phyloP scores from a whole-genome alignment of 2,797 vertebrate species.

The Sebastes goodei region DNA sequence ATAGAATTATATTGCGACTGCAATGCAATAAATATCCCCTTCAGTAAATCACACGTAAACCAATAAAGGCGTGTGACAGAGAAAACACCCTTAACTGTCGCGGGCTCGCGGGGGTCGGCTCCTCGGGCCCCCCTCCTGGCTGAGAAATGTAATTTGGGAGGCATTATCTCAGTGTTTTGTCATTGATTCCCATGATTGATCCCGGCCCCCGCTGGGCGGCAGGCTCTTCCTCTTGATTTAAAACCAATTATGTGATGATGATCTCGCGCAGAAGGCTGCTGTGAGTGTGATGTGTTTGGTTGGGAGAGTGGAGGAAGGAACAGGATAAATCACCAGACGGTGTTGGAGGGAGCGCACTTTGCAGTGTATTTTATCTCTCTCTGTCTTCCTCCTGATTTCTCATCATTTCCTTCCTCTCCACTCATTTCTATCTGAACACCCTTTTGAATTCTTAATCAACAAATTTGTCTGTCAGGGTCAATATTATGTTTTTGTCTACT shows the following conservation, averaged over 20 bases:
- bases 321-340: constrained; percentile 53
- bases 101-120: background rate
- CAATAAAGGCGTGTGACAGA: constrained; percentile 59
- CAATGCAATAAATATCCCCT: constrained; percentile 47
- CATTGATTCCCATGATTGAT: constrained; percentile 73
- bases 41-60: constrained; percentile 68
- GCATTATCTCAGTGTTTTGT: constrained; percentile 65
- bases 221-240: constrained; percentile 74
- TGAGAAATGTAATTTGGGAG: constrained; percentile 54
- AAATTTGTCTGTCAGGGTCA: constrained; percentile 11
- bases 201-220: constrained; percentile 30
- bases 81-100: constrained; percentile 29
- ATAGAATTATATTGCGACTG: constrained; percentile 8
- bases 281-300: constrained; percentile 45
- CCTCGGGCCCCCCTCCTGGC: background rate
- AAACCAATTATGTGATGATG: constrained; percentile 75
- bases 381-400: background rate
- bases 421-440: background rate
- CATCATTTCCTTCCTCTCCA: background rate
- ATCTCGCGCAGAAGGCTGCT: constrained; percentile 60
- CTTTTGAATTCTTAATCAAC: background rate
- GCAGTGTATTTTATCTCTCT: background rate
- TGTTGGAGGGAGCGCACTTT: background rate
- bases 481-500: background rate
- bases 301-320: constrained; percentile 13